A percentile compares a stretch with the other conserved stretches of the same genome.
phyloP scores from a whole-genome alignment of 2,888 invertebrate genomes.

The Lasioglossum leucozonium region DNA sequence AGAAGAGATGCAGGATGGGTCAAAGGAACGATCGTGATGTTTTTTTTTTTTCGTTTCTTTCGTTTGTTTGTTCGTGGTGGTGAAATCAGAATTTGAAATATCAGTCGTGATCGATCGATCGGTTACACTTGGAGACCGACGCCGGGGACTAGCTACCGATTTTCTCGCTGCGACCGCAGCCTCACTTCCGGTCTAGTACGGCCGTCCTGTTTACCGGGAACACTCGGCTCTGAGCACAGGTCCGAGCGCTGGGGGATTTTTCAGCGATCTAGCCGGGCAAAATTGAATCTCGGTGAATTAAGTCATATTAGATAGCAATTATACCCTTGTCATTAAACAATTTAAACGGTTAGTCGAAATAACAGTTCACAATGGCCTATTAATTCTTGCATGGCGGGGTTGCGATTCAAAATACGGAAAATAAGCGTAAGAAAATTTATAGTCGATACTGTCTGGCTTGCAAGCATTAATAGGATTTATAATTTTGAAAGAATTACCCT shows the following conservation, averaged over 20 bases:
- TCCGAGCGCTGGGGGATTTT: constrained; percentile 23
- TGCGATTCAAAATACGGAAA: not conserved
- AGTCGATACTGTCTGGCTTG: not conserved
- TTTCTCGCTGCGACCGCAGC: constrained; percentile 12
- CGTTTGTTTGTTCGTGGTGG: not conserved
- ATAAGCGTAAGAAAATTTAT: not conserved
- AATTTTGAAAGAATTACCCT: not conserved
- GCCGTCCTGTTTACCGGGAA: constrained; percentile 43
- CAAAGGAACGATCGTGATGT: constrained; percentile 11
- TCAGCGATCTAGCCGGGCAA: constrained; percentile 3
- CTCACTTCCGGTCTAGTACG: not conserved
- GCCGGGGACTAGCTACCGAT: constrained; percentile 34
- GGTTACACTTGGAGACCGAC: constrained; percentile 1
- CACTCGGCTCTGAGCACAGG: constrained; percentile 38
- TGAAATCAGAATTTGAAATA: not conserved
- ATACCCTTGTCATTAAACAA: not conserved
- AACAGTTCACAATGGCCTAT: not conserved
- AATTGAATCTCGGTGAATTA: not conserved
- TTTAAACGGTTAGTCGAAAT: not conserved
- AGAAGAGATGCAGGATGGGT: constrained; percentile 4
- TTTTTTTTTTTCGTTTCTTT: not conserved
- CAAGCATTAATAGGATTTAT: not conserved
- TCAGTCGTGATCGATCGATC: constrained; percentile 12
- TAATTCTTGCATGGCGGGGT: not conserved
- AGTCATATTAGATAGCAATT: not conserved